phyloP scores from a whole-genome alignment of 2,888 invertebrate species.

The Coleophora deauratella region DNA sequence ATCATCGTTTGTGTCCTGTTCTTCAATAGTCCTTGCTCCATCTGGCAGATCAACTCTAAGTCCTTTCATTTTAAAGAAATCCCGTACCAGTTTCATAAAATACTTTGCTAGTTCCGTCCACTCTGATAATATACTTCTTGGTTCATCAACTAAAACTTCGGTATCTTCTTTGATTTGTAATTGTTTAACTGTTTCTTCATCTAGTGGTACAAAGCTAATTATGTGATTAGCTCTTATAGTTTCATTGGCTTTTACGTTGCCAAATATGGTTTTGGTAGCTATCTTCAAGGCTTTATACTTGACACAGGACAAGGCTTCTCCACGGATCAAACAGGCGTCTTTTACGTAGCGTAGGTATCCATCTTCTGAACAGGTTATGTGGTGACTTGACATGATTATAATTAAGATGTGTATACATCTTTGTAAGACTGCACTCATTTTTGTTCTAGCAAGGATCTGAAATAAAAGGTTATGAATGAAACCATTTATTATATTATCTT shows the following conservation, averaged over 20 bases:
- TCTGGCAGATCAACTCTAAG: slow-evolving; percentile 56
- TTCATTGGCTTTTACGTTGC: slow-evolving; percentile 38
- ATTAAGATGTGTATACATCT: slow-evolving; percentile 21
- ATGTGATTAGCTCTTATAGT: slow-evolving; percentile 50
- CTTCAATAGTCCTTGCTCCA: slow-evolving; percentile 58
- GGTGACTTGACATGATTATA: slow-evolving; percentile 20
- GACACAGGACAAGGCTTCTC: slow-evolving; percentile 57
- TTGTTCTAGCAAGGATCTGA: slow-evolving; percentile 15
- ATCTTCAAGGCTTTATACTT: slow-evolving; percentile 64
- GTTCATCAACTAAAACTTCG: slow-evolving; percentile 29
- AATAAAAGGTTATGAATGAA: slow-evolving; percentile 6
- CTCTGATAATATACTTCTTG: slow-evolving; percentile 53
- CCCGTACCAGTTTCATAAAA: slow-evolving; percentile 50
- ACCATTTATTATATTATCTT: no score
- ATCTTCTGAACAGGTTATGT: slow-evolving; percentile 34
- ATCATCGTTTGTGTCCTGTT: slow-evolving; percentile 40
- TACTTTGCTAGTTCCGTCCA: slow-evolving; percentile 63
- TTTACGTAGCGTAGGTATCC: slow-evolving; percentile 56
- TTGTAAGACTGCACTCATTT: slow-evolving; percentile 21
- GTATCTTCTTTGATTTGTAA: slow-evolving; percentile 32
- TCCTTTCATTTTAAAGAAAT: slow-evolving; percentile 59
- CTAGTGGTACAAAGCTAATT: slow-evolving; percentile 55
- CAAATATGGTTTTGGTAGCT: slow-evolving; percentile 54
- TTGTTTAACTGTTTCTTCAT: slow-evolving; percentile 41
- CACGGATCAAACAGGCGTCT: slow-evolving; percentile 53